Evolutionary conservation across 2,888 invertebrate genomes (phyloP), one percentile per base, ranked within the genome.

Genomic region (Calephelis perditalis): DNA sequence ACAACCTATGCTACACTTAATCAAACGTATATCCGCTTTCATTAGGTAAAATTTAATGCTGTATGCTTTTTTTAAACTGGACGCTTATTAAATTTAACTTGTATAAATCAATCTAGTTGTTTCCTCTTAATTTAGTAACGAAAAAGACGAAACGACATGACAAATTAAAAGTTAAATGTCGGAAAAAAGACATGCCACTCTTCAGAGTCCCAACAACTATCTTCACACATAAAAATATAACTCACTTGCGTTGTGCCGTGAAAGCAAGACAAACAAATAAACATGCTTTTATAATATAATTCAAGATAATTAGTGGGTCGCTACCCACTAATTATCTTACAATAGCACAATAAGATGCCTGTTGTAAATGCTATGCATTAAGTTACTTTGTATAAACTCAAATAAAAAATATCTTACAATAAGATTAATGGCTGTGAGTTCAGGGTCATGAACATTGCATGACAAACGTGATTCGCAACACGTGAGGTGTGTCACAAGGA

Each of bases 401-500:
- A 35, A 36, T 36, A 9, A n/a, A 54, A 54, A 36, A 36, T 35
- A 11, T 6, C 36, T 9, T 11, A 52, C 52, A 52, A 35, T 52
- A 52, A 36, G 6, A 36, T 52, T 52, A 52, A 9, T 35, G 26
- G 35, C 35, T 7, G 52, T 52, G 35, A 52, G 11, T 52, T 36
- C 35, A 52, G 35, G 52, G 52, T 52, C 35, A 49, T 49, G 49
- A 26, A 49, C 49, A 36, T 52, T 52, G 35, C 26, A 36, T 35
- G 52, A 10, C 26, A 52, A 26, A 52, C 52, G 52, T 52, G 52
- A 52, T 9, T 2, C 11, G 11, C 5, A 10, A 7, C 35, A 52
- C 52, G 52, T 52, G 52, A 52, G 35, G 36, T 11, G 52, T 52
- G 15, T 52, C 35, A 52, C 36, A 52, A 52, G 52, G 52, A 52